A percentile compares a stretch with the other conserved stretches of the same genome.
Conservation (phyloP, 2,113 vertebrate species). For the Sclerurus mexicanus region DNA sequence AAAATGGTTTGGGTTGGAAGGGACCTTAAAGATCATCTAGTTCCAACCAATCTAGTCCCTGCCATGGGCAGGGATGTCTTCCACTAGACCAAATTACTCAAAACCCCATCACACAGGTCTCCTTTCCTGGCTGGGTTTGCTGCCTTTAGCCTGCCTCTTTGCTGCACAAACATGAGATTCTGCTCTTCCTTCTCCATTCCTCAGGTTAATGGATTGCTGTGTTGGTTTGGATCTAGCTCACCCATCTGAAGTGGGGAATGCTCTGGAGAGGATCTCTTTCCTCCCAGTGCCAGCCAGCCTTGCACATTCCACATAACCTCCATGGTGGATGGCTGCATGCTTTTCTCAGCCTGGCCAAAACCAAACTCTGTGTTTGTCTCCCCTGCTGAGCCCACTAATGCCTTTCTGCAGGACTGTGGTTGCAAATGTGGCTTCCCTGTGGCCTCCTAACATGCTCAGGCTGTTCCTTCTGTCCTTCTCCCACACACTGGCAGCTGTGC, state of each 20-base stretch:
- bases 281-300: not conserved
- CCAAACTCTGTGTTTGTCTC: not conserved
- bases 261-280: not conserved
- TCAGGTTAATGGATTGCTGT: not conserved
- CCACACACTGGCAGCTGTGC: not conserved
- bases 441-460: fast-evolving
- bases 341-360: not conserved
- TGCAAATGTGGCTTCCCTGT: not conserved
- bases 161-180: not conserved
- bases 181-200: not conserved
- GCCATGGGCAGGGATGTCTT: not conserved
- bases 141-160: not conserved
- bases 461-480: not conserved
- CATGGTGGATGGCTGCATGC: not conserved
- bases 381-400: not conserved
- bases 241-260: not conserved
- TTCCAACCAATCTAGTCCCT: not conserved
- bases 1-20: not conserved
- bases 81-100: not conserved
- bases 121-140: not conserved
- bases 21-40: not conserved
- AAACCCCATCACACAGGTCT: not conserved
- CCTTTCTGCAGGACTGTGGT: not conserved
- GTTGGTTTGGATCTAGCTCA: not conserved
- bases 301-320: not conserved